These are phyloP conservation scores for Parasteatoda tepidariorum DNA, from an alignment of 1,140 invertebrate species.

Conservation along the genomic window DNA sequence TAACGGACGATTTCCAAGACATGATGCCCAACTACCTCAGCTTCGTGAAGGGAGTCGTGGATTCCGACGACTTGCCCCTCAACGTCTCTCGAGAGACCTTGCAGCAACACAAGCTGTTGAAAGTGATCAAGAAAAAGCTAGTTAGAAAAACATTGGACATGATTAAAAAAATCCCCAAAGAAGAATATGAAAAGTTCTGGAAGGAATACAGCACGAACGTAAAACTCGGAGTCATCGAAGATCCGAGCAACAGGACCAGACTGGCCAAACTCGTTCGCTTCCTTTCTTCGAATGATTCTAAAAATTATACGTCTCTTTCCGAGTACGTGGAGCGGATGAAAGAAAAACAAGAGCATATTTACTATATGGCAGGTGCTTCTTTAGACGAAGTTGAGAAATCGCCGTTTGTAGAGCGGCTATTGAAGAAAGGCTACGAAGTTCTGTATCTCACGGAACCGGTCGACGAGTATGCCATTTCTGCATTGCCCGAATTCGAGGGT, in stretches of 20 bases:
- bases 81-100: slow-evolving; percentile 98
- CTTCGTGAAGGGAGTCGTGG: slow-evolving; percentile 94
- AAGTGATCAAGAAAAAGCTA: slow-evolving; percentile 99
- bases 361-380: slow-evolving; percentile 93
- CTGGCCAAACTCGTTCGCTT: slow-evolving; percentile 95
- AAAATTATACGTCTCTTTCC: slow-evolving; percentile 79
- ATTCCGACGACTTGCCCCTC: slow-evolving; percentile 98
- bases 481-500: slow-evolving; percentile 98
- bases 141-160: slow-evolving; percentile 97
- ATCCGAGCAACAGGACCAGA: slow-evolving; percentile 93
- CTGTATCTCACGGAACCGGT: slow-evolving; percentile 96
- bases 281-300: slow-evolving; percentile 79
- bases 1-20: slow-evolving; percentile 99
- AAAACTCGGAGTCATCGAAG: slow-evolving; percentile 98
- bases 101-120: slow-evolving; percentile 97
- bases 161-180: slow-evolving; percentile 95
- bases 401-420: slow-evolving; percentile 94
- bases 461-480: slow-evolving; percentile 97
- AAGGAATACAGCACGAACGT: slow-evolving; percentile 99
- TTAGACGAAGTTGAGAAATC: slow-evolving; percentile 90
- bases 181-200: slow-evolving; percentile 96
- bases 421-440: slow-evolving; percentile 96
- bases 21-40: slow-evolving; percentile 98
- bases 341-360: slow-evolving; percentile 95
- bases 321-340: slow-evolving; percentile 98